Percentiles rank a stretch among this genome's conserved stretches.
Conservation (phyloP, 2,888 invertebrate genomes). For the Ectemnius continuus region DNA sequence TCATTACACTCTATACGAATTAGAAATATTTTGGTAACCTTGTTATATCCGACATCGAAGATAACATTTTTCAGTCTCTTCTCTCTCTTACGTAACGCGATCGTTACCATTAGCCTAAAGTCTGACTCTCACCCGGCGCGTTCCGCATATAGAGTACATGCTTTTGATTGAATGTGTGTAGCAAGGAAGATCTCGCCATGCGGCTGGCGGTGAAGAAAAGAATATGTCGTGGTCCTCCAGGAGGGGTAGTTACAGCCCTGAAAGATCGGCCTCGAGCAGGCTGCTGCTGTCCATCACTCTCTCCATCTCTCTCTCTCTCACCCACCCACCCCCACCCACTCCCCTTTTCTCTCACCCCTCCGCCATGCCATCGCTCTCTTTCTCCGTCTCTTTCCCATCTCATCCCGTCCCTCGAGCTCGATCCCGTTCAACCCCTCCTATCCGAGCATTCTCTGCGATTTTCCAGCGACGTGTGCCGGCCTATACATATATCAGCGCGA, state of each 20-base stretch:
- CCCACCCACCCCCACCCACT: no score
- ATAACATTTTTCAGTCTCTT: slow-evolving; percentile 36
- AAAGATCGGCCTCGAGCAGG: slow-evolving; percentile 50
- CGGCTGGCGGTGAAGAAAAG: background rate
- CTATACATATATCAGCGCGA: slow-evolving; percentile 58
- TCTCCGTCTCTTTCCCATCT: slow-evolving; percentile 42
- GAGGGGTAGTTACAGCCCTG: slow-evolving; percentile 49
- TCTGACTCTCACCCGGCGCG: background rate
- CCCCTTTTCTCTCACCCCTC: background rate
- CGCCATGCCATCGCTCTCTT: slow-evolving; percentile 17
- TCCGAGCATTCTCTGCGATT: slow-evolving; percentile 56
- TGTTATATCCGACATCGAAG: slow-evolving; percentile 21
- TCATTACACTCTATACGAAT: background rate
- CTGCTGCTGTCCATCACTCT: slow-evolving; percentile 28
- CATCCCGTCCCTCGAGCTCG: background rate
- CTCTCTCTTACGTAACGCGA: slow-evolving; percentile 40
- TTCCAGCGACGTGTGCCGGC: slow-evolving; percentile 59
- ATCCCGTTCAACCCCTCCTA: slow-evolving; percentile 51
- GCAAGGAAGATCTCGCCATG: background rate
- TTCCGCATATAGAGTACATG: background rate
- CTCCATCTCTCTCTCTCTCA: no score
- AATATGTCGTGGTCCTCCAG: slow-evolving; percentile 20
- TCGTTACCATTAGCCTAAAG: slow-evolving; percentile 12
- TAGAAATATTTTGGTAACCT: slow-evolving; percentile 9
- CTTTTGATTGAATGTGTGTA: background rate